Evolutionary conservation across 2,113 vertebrate genomes (phyloP).

Genomic region (Calypte anna): DNA sequence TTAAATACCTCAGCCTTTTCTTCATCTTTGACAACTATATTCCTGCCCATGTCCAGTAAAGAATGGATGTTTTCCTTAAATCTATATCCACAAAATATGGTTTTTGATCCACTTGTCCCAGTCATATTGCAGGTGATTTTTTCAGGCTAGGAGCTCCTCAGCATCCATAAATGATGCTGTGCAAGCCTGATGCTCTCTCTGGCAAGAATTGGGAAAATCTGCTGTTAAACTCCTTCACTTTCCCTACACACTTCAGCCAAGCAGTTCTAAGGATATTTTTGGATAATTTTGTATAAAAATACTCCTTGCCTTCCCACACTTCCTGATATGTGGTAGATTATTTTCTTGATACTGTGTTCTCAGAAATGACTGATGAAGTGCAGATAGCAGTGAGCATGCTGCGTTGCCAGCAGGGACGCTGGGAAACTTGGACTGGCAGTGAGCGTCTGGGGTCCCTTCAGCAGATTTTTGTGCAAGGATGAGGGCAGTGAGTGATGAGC

Average conservation of each 20-base stretch:
- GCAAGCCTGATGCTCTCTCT: neutral
- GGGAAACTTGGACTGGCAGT: neutral
- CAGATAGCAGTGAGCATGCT: neutral
- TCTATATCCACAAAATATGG: neutral
- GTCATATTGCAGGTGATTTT: neutral
- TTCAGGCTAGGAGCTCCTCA: neutral
- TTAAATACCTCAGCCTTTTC: no score
- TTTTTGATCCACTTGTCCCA: neutral
- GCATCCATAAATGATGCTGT: rapidly evolving
- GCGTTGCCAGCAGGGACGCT: neutral
- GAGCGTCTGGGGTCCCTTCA: neutral
- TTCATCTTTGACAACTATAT: no score
- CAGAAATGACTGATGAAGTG: neutral
- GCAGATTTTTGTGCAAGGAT: neutral
- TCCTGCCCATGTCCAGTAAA: no score
- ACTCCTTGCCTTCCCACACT: neutral
- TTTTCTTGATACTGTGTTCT: neutral
- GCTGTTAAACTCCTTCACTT: neutral
- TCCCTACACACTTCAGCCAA: neutral
- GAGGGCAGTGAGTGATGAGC: neutral
- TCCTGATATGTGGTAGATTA: neutral
- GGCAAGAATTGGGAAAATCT: neutral
- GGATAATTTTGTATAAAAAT: neutral
- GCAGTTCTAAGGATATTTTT: neutral
- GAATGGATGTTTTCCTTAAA: neutral